Base-by-base conservation (phyloP, 2,113 vertebrate genomes). In the Psettodes erumei region DNA sequence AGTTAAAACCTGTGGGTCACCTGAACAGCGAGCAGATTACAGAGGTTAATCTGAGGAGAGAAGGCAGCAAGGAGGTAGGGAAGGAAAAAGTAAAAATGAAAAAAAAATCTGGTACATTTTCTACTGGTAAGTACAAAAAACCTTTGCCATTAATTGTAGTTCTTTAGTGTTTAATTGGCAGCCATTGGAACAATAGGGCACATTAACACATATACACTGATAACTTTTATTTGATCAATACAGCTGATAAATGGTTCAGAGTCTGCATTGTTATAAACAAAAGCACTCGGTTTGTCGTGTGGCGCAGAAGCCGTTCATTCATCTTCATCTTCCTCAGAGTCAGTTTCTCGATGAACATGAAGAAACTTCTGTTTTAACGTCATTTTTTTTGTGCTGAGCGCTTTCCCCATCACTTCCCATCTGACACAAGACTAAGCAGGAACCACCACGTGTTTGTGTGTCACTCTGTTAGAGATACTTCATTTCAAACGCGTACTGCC, bases 171-270 rank as follows among this genome's bases (percentile, higher is more conserved):
- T 71, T 74, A 25, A 40, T 9, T 42, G 30, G 1, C 37, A 12
- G 11, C 9, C 3, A 3, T 4, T n/a, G 8, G 47, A 48, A 60
- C 7, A 33, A 23, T n/a, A 16, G 45, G 21, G n/a, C 6, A 25
- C 37, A 47, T 3, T 21, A 1, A 61, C 32, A 40, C 54, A 9
- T 21, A 1, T 1, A 32, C 13, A 1, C 56, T 13, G 74, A 71
- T 71, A 64, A 58, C 40, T 6, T 12, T 1, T 9, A 2, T 28
- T 48, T 61, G 51, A 71, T 79, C 48, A 65, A 1, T 21, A 2
- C 27, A 8, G 38, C 53, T 61, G 60, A 79, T 71, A 71, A 61
- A 30, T 2, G 25, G 32, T 65, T 9, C 38, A 18, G n/a, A 50
- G 50, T 51, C 66, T 59, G 65, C 65, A 28, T 4, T 2, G 23